Evolutionary conservation across 1,140 invertebrate species (phyloP).

Genomic region (Phenacoccus solenopsis): DNA sequence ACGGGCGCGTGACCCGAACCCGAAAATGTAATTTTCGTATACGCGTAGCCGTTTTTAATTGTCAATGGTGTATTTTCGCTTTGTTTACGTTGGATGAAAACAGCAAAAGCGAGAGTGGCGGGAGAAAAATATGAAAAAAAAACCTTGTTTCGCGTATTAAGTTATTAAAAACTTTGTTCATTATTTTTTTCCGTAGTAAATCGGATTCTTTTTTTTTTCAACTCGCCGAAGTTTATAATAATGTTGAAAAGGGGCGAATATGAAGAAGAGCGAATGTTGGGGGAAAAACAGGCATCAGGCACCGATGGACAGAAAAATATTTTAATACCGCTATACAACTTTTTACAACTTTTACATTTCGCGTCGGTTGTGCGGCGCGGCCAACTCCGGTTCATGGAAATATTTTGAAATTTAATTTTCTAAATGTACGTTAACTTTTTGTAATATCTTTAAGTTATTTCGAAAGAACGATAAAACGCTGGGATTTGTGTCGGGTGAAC

Average conservation of each 20-base stretch:
- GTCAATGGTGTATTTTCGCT: too few relatives aligned
- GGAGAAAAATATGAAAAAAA: too few relatives aligned
- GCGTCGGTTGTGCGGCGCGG: neutral
- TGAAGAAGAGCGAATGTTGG: neutral
- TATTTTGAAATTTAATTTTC: neutral
- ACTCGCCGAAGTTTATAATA: neutral
- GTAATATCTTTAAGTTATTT: neutral
- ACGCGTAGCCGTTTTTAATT: too few relatives aligned
- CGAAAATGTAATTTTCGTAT: neutral
- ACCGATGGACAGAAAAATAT: neutral
- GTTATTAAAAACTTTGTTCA: neutral
- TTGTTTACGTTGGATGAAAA: too few relatives aligned
- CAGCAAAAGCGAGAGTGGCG: too few relatives aligned
- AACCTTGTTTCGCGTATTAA: too few relatives aligned
- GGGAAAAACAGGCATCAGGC: neutral
- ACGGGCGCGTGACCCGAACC: neutral
- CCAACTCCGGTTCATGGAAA: neutral
- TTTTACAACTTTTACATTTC: neutral
- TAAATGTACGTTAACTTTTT: slow-evolving; percentile 3
- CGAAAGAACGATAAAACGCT: neutral
- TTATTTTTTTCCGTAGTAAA: neutral
- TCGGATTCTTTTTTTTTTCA: neutral
- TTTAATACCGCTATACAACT: neutral
- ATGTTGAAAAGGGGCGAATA: neutral
- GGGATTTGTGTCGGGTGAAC: too few relatives aligned